Conservation (phyloP, 2,113 vertebrate genomes). For the Smithornis capensis region DNA sequence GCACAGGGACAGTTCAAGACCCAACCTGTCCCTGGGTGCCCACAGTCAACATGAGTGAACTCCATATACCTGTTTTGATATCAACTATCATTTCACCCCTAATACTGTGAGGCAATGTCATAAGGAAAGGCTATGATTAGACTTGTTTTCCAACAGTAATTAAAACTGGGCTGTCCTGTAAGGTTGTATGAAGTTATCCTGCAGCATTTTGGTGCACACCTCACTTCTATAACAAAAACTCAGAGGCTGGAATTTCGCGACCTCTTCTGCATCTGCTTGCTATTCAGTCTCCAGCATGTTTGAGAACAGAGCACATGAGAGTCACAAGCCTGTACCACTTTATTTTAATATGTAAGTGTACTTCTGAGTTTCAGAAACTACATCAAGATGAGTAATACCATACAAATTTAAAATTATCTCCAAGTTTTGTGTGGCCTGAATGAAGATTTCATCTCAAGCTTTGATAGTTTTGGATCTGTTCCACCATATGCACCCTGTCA, state of each 20-base stretch:
- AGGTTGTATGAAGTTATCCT: not conserved
- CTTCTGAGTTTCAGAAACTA: not conserved
- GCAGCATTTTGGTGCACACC: not conserved
- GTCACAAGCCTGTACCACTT: not conserved
- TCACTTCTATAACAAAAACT: not conserved
- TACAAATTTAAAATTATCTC: not conserved
- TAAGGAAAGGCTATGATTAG: not conserved
- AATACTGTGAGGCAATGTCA: fast-evolving
- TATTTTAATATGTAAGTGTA: not conserved
- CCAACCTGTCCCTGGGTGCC: fast-evolving
- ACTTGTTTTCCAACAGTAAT: not conserved
- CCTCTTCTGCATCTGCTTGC: not conserved
- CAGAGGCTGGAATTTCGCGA: not conserved
- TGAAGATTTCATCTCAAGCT: not conserved
- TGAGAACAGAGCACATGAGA: not conserved
- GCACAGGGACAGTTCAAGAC: not conserved
- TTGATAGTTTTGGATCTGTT: not conserved
- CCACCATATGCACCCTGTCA: not conserved
- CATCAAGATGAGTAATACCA: not conserved
- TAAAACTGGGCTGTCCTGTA: not conserved
- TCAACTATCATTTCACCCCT: not conserved
- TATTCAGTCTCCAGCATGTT: not conserved
- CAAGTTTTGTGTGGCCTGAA: not conserved
- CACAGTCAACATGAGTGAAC: not conserved
- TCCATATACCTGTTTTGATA: not conserved